A percentile compares a stretch with the other conserved stretches of the same genome.
phyloP scores from a whole-genome alignment of 1,140 invertebrate species.

The Schlechtendalia chinensis region DNA sequence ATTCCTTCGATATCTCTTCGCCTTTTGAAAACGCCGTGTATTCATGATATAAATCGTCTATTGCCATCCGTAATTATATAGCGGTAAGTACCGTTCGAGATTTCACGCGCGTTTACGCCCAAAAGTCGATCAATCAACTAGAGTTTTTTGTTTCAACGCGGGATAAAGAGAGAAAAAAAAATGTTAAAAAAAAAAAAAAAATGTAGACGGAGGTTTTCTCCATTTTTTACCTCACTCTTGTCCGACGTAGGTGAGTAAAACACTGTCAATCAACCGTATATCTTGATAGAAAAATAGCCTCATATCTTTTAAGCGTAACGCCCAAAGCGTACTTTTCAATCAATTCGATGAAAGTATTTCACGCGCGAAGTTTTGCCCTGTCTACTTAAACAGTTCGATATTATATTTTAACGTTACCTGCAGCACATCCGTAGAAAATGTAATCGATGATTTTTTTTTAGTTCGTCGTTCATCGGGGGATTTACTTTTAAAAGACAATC shows the following conservation, averaged over 20 bases:
- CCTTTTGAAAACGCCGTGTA: not conserved
- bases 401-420: not conserved
- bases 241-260: conserved; percentile 17
- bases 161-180: not conserved
- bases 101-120: conserved; percentile 30
- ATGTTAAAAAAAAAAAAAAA: conserved; percentile 5
- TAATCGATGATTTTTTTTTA: not conserved
- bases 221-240: conserved; percentile 34
- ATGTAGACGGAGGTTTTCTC: conserved; percentile 23
- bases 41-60: not conserved
- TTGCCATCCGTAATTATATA: not conserved
- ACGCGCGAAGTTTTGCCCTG: conserved; percentile 12
- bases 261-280: conserved; percentile 45
- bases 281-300: conserved; percentile 34
- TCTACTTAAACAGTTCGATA: not conserved
- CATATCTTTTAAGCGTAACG: conserved; percentile 26
- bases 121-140: conserved; percentile 38
- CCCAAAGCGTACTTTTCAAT: conserved; percentile 27
- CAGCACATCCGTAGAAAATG: not conserved
- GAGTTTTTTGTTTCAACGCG: conserved; percentile 19
- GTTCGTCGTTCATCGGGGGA: too few relatives aligned
- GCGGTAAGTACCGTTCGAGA: not conserved
- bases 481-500: too few relatives aligned
- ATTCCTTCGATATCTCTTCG: not conserved
- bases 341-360: conserved; percentile 3